Evolutionary conservation across 2,888 invertebrate genomes (phyloP), one percentile per base, ranked within the genome.

Genomic region (Calameuta idolon): DNA sequence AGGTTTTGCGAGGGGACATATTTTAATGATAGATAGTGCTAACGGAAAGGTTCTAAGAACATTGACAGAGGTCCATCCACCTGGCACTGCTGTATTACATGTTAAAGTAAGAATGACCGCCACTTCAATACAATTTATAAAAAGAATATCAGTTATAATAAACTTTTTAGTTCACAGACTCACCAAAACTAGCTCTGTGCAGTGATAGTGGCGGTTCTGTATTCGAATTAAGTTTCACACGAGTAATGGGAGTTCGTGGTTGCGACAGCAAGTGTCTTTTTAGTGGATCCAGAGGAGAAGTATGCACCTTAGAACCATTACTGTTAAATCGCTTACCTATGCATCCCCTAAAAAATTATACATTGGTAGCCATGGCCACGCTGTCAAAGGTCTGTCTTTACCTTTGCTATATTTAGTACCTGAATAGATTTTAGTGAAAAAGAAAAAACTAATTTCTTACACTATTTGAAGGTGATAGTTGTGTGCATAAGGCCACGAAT

Each of bases 261-360:
- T 97, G 97, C 90, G 96, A 97, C 81, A 96, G 98, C 0, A 96
- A 97, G 76, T 99, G 99, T 90, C 93, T 99, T 30, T 99, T 99
- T 92, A 98, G 99, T 68, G 99, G 99, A 55, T 98, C 98, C 77
- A 95, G 98, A 77, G 99, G 99, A 0, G 99, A 99, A 93, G 98
- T 97, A 74, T 95, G 95, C 87, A 93, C 94, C 15, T 92, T 96
- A 80, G 96, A 96, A 87, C 96, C 96, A 0, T 91, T 96, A 75
- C 92, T 94, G 75, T 92, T 94, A 82, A 92, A 93, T 81, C 92
- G 93, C 81, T 91, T 94, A 77, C 93, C 93, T 34, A 89, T 90
- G 15, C 94, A 96, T 90, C 95, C 96, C 30, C 92, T 97, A 83
- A 95, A 95, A 87, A 95, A 95, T 84, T 94, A 95, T 85, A 94